Percentiles rank a stretch among this genome's conserved stretches.
These are phyloP conservation scores for Hydrotaea cyrtoneurina DNA, from an alignment of 2,888 invertebrate genomes.

Conservation along the genomic window DNA sequence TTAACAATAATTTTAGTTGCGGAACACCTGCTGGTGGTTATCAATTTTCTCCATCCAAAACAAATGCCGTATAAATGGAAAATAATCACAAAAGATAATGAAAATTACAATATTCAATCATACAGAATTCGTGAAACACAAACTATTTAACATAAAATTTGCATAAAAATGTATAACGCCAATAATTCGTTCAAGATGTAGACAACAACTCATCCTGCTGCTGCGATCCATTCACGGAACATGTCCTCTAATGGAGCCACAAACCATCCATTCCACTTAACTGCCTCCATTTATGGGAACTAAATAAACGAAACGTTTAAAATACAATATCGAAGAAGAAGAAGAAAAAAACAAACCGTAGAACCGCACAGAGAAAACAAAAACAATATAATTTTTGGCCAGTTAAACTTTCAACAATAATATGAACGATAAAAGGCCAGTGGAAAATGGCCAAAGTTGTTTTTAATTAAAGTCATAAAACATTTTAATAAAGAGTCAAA, in stretches of 20 bases:
- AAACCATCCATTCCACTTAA: not conserved
- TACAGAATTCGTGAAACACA: not conserved
- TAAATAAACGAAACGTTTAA: constrained; percentile 51
- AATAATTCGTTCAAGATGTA: constrained; percentile 61
- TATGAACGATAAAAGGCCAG: constrained; percentile 21
- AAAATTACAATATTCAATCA: constrained; percentile 23
- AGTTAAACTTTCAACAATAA: constrained; percentile 48
- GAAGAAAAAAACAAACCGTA: constrained; percentile 9
- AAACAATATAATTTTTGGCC: constrained; percentile 37
- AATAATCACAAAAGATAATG: too few species aligned
- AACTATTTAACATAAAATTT: constrained; percentile 64
- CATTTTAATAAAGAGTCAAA: constrained; percentile 64
- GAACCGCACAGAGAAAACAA: too few species aligned
- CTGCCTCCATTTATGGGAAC: constrained; percentile 3
- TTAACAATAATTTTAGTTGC: not conserved
- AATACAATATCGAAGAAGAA: constrained; percentile 36
- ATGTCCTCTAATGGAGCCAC: constrained; percentile 18
- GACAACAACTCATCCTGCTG: not conserved
- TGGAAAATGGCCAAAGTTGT: constrained; percentile 52
- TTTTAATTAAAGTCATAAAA: constrained; percentile 70
- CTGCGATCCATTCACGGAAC: not conserved
- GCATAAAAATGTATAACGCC: constrained; percentile 68
- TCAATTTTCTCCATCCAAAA: not conserved
- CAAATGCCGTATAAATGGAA: not conserved
- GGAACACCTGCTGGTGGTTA: constrained; percentile 31